These are phyloP conservation scores for Amphipoea oculea DNA, from an alignment of 2,888 invertebrate species.

Conservation along the genomic window DNA sequence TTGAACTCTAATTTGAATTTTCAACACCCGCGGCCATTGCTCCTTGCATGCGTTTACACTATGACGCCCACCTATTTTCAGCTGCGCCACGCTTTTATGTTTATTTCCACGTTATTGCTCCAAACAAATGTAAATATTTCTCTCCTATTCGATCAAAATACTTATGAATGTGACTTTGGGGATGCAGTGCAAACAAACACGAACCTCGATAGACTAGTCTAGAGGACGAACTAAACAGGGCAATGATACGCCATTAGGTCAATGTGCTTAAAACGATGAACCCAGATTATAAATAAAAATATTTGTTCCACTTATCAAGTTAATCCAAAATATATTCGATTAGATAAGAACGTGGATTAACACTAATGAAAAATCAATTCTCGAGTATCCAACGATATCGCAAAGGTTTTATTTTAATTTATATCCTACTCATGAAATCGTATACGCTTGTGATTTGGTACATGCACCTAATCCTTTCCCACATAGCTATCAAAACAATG, in stretches of 20 bases:
- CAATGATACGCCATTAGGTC: constrained; percentile 48
- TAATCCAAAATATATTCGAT: constrained; percentile 46
- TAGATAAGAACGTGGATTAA: constrained; percentile 46
- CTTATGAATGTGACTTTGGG: constrained; percentile 74
- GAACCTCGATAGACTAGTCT: constrained; percentile 58
- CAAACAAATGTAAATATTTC: constrained; percentile 67
- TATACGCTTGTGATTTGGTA: constrained; percentile 45
- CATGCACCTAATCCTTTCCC: constrained; percentile 49
- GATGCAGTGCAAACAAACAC: constrained; percentile 70
- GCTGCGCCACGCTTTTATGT: constrained; percentile 79
- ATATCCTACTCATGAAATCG: constrained; percentile 34
- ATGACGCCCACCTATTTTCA: constrained; percentile 86
- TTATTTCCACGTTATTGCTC: constrained; percentile 74
- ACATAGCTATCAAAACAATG: constrained; percentile 64
- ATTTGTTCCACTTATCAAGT: constrained; percentile 53
- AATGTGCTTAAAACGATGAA: constrained; percentile 48
- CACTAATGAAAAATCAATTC: constrained; percentile 23
- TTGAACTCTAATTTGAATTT: constrained; percentile 73
- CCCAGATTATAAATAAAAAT: constrained; percentile 33
- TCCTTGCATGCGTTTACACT: constrained; percentile 78
- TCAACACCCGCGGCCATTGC: constrained; percentile 79
- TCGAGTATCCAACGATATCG: constrained; percentile 24
- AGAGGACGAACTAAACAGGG: constrained; percentile 67
- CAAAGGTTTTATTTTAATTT: constrained; percentile 9
- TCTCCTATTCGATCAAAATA: constrained; percentile 69